These are phyloP conservation scores for Stenichneumon culpator DNA, from an alignment of 2,888 invertebrate species.

Conservation along the genomic window DNA sequence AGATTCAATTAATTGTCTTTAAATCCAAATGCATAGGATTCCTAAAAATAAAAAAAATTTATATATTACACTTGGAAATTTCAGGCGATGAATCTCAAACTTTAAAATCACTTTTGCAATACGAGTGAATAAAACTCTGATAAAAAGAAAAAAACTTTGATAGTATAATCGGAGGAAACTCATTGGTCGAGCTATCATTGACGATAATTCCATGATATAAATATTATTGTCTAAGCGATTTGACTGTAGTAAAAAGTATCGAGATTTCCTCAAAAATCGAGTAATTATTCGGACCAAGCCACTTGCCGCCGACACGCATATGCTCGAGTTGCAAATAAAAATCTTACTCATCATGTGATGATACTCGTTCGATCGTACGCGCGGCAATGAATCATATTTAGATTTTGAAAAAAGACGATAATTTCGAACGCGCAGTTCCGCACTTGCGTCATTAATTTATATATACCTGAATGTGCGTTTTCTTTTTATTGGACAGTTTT, in stretches of 20 bases:
- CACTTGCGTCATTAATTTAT: conserved; percentile 5
- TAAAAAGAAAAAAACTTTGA: not conserved
- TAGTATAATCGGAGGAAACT: not conserved
- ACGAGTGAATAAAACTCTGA: not conserved
- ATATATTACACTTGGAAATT: not conserved
- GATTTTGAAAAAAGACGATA: not conserved
- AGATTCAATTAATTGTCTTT: conserved; percentile 2
- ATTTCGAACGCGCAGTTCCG: conserved; percentile 5
- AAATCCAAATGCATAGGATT: conserved; percentile 2
- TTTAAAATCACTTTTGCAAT: not conserved
- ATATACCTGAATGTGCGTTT: conserved; percentile 2
- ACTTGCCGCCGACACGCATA: conserved; percentile 8
- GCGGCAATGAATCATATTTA: conserved; percentile 50
- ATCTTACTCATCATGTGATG: conserved; percentile 54
- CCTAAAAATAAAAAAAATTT: conserved; percentile 14
- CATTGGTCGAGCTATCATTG: not conserved
- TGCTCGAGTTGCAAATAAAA: conserved; percentile 9
- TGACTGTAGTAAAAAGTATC: not conserved
- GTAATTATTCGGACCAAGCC: not conserved
- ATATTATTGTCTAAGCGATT: not conserved
- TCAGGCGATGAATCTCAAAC: not conserved
- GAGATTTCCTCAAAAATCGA: not conserved
- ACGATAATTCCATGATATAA: not conserved
- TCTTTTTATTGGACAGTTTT: not conserved
- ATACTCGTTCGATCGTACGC: conserved; percentile 16